Evolutionary conservation across 2,113 vertebrate species (phyloP), one percentile per base, ranked within the genome.

Genomic region (Ceyx melanurus): DNA sequence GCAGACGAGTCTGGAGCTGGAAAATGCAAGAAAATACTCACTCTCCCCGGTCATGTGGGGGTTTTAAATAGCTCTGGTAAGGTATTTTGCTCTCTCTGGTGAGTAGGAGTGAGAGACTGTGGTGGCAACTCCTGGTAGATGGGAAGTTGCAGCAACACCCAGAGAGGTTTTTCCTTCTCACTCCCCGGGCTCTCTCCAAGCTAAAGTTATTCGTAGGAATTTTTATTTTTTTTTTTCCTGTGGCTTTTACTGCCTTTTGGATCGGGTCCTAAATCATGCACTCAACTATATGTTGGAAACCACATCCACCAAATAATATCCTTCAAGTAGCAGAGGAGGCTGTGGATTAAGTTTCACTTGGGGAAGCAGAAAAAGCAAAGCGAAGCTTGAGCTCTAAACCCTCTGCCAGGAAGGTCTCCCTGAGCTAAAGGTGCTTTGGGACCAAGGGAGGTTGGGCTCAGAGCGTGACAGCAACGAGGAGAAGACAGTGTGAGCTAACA

Each of bases 361-460:
- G 91, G 86, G 60, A 86, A 92, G 60, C 43, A 42, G 81, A 74
- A 73, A 61, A 64, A 45, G 67, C 79, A 60, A 86, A 89, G 53
- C 31, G n/a, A n/a, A 67, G 10, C 37, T 37, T 0, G 2, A 26
- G 58, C 15, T 4, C 33, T 37, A 37, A 23, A 25, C 48, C 1
- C 22, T 68, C 9, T 13, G 62, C 86, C 79, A 72, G 79, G 72
- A 82, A 11, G 0, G 10, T 33, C 29, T 71, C 40, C 46, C 51
- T 42, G 68, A 11, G n/a, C 48, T 76, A 31, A 72, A 67, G 42
- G 3, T 3, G 21, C 84, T 50, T 13, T 19, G 6, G 54, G 76
- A 86, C n/a, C 57, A 40, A 76, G 22, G 22, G 67, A 21, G 13
- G 43, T 10, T 21, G 89, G 90, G 73, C 50, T 61, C 19, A 3